Conservation (phyloP, 92 coral and sea anemone species). For the Paragorgia papillata region DNA sequence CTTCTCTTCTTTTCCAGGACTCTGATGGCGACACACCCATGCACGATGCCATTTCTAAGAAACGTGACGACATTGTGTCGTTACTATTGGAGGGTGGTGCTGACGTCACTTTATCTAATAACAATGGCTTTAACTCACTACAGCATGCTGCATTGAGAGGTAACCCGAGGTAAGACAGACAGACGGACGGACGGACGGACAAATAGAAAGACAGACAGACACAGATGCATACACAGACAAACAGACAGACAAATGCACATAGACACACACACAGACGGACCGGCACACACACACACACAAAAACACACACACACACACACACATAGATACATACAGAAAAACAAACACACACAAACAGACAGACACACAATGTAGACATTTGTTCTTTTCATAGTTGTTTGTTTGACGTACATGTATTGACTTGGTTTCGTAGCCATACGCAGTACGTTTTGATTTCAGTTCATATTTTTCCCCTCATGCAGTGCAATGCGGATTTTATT, state of each 20-base stretch:
- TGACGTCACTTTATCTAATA: conserved; percentile 86
- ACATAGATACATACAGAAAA: no score
- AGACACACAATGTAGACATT: no score
- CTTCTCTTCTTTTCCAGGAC: conserved; percentile 60
- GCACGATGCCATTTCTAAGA: conserved; percentile 95
- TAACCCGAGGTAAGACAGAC: conserved; percentile 78
- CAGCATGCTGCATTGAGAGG: conserved; percentile 98
- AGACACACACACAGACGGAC: no score
- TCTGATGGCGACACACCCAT: conserved; percentile 96
- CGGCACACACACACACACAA: no score
- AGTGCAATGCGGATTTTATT: conserved; percentile 98
- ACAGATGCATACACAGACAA: no score
- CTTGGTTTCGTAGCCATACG: no score
- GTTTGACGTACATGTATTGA: no score
- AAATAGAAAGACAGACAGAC: background rate
- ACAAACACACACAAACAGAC: no score
- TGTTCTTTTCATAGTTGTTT: no score
- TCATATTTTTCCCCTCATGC: background rate
- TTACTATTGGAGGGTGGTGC: conserved; percentile 79
- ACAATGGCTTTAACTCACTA: conserved; percentile 89
- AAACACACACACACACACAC: no score
- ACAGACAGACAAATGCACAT: no score
- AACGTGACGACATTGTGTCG: conserved; percentile 91
- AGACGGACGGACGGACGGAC: background rate
- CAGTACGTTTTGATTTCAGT: no score